Evolutionary conservation across 2,113 vertebrate species (phyloP), one percentile per base, ranked within the genome.

Genomic region (Grammomys surdaster): DNA sequence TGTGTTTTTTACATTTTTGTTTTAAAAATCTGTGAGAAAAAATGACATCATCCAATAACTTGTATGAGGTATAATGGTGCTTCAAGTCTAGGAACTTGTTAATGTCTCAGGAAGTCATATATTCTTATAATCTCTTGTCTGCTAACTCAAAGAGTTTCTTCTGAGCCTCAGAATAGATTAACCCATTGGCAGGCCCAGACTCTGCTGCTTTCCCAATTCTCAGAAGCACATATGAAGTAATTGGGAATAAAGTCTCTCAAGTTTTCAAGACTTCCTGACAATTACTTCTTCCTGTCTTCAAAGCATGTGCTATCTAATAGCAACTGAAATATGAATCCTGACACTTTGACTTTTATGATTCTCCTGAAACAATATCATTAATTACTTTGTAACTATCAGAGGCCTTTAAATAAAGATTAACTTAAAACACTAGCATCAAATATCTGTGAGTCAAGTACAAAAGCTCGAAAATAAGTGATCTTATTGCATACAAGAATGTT

Each of bases 351-450:
- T 87, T 82, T 65, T 56, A 60, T 90, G 51, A 65, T 2, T 84
- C 72, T 94, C 89, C 91, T 73, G 58, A 96, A 95, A 92, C 89
- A 92, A 88, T 72, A 89, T 78, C 7, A 33, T 69, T 89, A 90
- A 75, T 96, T 51, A 77, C 86, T 95, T 84, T 60, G 56, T 84
- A 48, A 91, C 33, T 67, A 36, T 48, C 65, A 22, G 51, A 93
- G 54, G 24, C 26, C 56, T 92, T 89, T 16, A 3, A 84, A 7
- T 60, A 93, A 63, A 91, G 24, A 85, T 75, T 91, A 60, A 93
- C 80, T 90, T 87, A 73, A 96, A 89, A 92, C 26, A 65, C 58
- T 82, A 51, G 46, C 73, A 96, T 70, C 14, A 58, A 60, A 87
- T 91, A 92, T 48, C 85, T 20, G 40, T 48, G 73, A 96, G 63